These are phyloP conservation scores for Cosmopolites sordidus DNA, from an alignment of 2,888 invertebrate species.

Conservation along the genomic window DNA sequence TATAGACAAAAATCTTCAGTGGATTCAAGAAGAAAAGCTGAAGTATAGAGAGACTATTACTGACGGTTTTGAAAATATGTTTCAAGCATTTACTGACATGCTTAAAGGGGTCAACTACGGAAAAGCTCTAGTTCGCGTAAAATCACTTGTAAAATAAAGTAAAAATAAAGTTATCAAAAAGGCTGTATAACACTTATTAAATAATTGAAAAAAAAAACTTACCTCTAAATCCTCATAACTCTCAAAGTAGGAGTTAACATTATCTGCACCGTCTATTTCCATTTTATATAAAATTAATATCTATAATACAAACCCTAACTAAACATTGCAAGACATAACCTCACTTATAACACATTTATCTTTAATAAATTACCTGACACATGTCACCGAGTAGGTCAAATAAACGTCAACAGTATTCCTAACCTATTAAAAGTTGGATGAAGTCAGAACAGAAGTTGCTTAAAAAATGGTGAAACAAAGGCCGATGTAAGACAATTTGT, in stretches of 20 bases:
- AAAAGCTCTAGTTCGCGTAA: constrained; percentile 41
- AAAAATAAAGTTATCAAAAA: constrained; percentile 1
- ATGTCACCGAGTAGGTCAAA: background rate
- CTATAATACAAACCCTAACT: too few relatives aligned
- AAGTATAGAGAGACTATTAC: constrained; percentile 66
- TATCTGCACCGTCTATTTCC: constrained; percentile 23
- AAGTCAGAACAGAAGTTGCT: background rate
- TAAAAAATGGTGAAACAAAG: constrained; percentile 34
- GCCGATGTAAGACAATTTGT: constrained; percentile 27
- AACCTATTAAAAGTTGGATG: constrained; percentile 4
- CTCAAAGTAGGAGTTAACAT: constrained; percentile 57
- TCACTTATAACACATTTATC: too few relatives aligned
- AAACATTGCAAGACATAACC: too few relatives aligned
- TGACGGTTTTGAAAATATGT: constrained; percentile 54
- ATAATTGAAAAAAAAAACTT: constrained; percentile 40
- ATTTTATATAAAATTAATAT: too few relatives aligned
- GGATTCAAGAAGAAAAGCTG: constrained; percentile 65
- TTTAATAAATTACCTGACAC: too few relatives aligned
- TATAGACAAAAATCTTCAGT: constrained; percentile 57
- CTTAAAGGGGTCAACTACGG: constrained; percentile 36
- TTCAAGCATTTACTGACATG: constrained; percentile 35
- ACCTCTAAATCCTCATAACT: constrained; percentile 77
- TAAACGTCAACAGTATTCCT: background rate
- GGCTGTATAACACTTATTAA: background rate
- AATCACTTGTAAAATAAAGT: constrained; percentile 23